These are phyloP conservation scores for Latrodectus elegans DNA, from an alignment of 2,888 invertebrate genomes.

Conservation along the genomic window DNA sequence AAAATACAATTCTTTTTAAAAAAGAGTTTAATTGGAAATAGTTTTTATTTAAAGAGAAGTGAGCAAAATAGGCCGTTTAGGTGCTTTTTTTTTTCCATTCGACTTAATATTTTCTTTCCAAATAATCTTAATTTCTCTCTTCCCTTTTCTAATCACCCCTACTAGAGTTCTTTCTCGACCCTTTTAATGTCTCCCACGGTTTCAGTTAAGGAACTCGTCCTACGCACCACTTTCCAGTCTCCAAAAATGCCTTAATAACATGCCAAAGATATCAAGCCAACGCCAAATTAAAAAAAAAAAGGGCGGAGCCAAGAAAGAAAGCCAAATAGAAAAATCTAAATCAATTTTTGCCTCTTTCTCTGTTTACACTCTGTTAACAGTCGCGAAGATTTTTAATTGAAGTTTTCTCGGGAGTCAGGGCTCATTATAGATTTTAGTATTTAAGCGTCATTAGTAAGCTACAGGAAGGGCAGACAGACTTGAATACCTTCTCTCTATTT, in stretches of 20 bases:
- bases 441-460: slow-evolving; percentile 59
- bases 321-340: slow-evolving; percentile 34
- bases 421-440: slow-evolving; percentile 66
- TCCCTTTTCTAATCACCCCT: neutral
- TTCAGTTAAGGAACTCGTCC: neutral
- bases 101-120: neutral
- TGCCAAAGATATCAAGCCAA: neutral
- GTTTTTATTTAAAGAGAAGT: too few relatives aligned
- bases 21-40: too few relatives aligned
- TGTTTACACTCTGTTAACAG: slow-evolving; percentile 32
- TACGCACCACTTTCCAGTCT: neutral
- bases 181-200: neutral
- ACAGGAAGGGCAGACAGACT: slow-evolving; percentile 13
- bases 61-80: too few relatives aligned
- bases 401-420: slow-evolving; percentile 32
- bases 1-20: too few relatives aligned
- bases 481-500: too few relatives aligned
- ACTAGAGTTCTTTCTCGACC: neutral
- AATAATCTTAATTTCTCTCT: neutral
- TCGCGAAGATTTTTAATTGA: slow-evolving; percentile 57
- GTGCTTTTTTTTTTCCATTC: neutral
- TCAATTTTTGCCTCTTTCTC: slow-evolving; percentile 50
- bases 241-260: neutral
- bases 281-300: neutral
- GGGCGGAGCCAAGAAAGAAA: neutral